These are phyloP conservation scores for Dilophus febrilis DNA, from an alignment of 2,888 invertebrate species.

Conservation along the genomic window DNA sequence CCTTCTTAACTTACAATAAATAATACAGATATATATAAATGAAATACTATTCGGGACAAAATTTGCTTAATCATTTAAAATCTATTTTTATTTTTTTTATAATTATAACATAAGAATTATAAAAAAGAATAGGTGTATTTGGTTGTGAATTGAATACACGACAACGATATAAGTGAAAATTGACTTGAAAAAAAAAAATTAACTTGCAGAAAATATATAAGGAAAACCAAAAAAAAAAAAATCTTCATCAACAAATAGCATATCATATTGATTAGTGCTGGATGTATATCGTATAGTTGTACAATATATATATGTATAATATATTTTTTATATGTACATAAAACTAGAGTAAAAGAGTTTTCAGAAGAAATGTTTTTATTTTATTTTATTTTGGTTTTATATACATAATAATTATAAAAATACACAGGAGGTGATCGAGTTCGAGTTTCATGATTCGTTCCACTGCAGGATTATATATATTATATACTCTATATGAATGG, in stretches of 20 bases:
- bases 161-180: background rate
- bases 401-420: slow-evolving; percentile 3
- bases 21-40: too few species aligned
- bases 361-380: too few species aligned
- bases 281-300: too few species aligned
- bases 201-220: too few species aligned
- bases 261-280: slow-evolving; percentile 1
- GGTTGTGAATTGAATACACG: too few species aligned
- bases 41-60: background rate
- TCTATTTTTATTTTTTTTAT: too few species aligned
- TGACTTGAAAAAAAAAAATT: background rate
- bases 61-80: slow-evolving; percentile 5
- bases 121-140: background rate
- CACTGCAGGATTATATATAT: background rate
- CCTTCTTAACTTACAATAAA: too few species aligned
- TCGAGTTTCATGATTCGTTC: slow-evolving; percentile 3
- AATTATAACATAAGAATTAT: slow-evolving; percentile 1
- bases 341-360: background rate
- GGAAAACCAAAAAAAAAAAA: too few species aligned
- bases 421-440: slow-evolving; percentile 5
- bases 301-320: too few species aligned
- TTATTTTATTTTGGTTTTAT: too few species aligned
- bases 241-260: background rate
- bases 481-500: background rate
- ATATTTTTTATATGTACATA: background rate